These are phyloP conservation scores for Invenusta paracnida DNA, from an alignment of 2,888 invertebrate genomes.

Conservation along the genomic window DNA sequence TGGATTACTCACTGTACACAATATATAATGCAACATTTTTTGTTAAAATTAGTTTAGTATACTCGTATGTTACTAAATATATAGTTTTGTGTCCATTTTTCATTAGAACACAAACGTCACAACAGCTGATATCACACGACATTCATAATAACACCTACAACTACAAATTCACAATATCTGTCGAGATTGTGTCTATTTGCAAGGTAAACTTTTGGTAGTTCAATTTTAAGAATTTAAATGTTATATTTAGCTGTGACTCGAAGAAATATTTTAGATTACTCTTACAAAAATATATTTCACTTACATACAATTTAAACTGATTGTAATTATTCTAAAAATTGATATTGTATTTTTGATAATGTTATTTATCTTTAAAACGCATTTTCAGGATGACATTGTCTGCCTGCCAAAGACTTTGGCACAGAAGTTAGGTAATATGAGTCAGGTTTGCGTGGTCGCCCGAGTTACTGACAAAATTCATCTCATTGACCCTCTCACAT, in stretches of 20 bases:
- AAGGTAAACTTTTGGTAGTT: too few relatives aligned
- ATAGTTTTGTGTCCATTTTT: slow-evolving; percentile 37
- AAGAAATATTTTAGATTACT: too few relatives aligned
- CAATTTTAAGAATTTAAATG: too few relatives aligned
- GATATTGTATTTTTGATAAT: too few relatives aligned
- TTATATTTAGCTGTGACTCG: too few relatives aligned
- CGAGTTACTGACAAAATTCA: slow-evolving; percentile 83
- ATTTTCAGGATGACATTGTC: slow-evolving; percentile 68
- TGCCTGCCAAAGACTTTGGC: slow-evolving; percentile 81
- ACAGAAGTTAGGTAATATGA: slow-evolving; percentile 79
- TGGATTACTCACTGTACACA: too few relatives aligned
- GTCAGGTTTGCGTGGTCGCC: slow-evolving; percentile 78
- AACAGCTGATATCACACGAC: slow-evolving; percentile 92
- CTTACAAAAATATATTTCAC: not conserved
- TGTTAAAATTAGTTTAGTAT: too few relatives aligned
- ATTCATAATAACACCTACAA: slow-evolving; percentile 91
- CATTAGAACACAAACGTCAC: slow-evolving; percentile 77
- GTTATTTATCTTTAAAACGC: too few relatives aligned
- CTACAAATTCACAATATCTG: slow-evolving; percentile 83
- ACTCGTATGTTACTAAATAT: too few relatives aligned
- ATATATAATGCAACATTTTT: too few relatives aligned
- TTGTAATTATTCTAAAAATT: too few relatives aligned
- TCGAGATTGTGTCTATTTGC: slow-evolving; percentile 91
- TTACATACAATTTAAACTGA: too few relatives aligned
- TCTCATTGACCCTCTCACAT: slow-evolving; percentile 76